Evolutionary conservation across 1,140 invertebrate genomes (phyloP).

Genomic region (Nasonia giraulti): DNA sequence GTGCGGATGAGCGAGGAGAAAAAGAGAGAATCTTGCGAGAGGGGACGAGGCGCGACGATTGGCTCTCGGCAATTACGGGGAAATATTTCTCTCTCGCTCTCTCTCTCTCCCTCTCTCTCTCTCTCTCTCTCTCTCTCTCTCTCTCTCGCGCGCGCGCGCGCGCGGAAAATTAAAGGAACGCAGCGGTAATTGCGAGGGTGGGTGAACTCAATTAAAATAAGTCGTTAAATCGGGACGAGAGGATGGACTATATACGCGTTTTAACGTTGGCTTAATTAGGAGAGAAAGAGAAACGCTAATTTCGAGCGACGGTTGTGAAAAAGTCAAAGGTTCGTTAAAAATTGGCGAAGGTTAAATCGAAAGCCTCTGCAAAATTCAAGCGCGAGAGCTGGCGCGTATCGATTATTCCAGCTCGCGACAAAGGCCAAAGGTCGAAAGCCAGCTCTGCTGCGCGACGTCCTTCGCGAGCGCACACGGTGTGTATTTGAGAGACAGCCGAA

Average conservation of each 20-base stretch:
- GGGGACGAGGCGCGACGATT: neutral
- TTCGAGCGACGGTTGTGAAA: neutral
- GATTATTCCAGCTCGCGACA: neutral
- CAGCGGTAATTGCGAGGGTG: neutral
- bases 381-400: neutral
- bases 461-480: too few species aligned
- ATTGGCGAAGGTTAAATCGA: neutral
- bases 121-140: neutral
- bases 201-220: slow-evolving; percentile 3
- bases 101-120: neutral
- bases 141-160: too few species aligned
- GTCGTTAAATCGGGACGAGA: neutral
- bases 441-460: too few species aligned
- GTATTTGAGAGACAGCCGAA: neutral
- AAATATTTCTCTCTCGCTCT: neutral
- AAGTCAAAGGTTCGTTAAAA: neutral
- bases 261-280: neutral
- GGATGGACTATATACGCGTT: neutral
- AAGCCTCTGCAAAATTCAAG: too few species aligned
- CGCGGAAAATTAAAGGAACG: neutral
- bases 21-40: neutral
- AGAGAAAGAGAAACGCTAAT: neutral
- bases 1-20: too few species aligned
- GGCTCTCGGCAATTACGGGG: neutral
- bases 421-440: neutral